These are phyloP conservation scores for Vombatus ursinus DNA, from an alignment of 2,113 vertebrate genomes.

Conservation along the genomic window DNA sequence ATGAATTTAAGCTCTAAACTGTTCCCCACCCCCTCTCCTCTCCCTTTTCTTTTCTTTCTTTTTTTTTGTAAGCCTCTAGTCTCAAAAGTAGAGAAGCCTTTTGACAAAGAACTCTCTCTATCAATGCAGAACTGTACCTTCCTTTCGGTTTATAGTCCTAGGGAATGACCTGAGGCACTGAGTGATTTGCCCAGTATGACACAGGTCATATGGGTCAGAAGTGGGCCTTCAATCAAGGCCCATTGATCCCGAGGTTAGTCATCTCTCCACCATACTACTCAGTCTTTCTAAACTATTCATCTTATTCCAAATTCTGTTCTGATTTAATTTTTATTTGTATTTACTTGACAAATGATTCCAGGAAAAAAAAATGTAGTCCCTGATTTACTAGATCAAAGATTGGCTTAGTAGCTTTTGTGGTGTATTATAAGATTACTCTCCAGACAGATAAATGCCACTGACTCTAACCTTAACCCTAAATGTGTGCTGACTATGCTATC, in stretches of 20 bases:
- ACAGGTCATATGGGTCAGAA: neutral
- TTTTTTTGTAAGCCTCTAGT: neutral
- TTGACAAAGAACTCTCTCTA: neutral
- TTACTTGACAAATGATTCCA: neutral
- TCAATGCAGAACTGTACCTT: neutral
- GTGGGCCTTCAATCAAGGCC: neutral
- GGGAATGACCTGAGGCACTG: too few relatives aligned
- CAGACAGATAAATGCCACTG: neutral
- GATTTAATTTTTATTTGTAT: neutral
- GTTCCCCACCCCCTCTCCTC: neutral
- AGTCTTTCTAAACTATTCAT: too few relatives aligned
- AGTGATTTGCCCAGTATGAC: neutral
- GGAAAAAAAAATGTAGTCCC: neutral
- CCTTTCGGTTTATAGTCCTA: neutral
- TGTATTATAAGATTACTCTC: neutral
- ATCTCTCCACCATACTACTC: neutral
- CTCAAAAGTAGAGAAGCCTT: neutral
- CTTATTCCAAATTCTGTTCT: neutral
- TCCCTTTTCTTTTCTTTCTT: too few relatives aligned
- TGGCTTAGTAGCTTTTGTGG: too few relatives aligned
- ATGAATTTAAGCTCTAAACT: neutral
- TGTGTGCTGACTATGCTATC: neutral
- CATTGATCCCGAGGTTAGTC: neutral
- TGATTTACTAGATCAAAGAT: neutral
- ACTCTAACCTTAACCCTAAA: neutral